Evolutionary conservation across 2,113 vertebrate genomes (phyloP).

Genomic region (Propithecus coquereli): DNA sequence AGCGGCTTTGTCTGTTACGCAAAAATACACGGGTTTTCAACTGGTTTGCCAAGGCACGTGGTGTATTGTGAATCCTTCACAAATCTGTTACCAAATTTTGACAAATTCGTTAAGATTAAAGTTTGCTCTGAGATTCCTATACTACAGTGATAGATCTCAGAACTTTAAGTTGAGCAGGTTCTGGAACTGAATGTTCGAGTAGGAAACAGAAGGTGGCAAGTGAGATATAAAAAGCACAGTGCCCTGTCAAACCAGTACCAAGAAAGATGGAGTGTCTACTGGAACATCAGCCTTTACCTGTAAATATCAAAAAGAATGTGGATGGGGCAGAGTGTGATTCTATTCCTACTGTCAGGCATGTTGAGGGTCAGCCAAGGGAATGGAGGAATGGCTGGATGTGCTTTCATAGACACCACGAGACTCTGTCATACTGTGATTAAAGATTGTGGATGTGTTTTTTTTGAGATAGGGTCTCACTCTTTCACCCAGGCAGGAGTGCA

Average conservation of each 20-base stretch:
- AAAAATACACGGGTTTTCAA: background rate
- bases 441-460: background rate
- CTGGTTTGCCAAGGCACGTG: background rate
- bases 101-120: background rate
- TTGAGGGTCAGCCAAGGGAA: background rate
- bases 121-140: background rate
- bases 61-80: background rate
- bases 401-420: background rate
- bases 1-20: background rate
- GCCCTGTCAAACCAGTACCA: background rate
- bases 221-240: background rate
- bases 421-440: background rate
- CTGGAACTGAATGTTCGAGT: background rate
- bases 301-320: background rate
- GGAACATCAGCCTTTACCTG: background rate
- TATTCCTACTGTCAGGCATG: background rate
- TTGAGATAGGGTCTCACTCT: too few relatives aligned
- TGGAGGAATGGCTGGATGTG: accelerated
- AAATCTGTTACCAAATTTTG: background rate
- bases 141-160: background rate
- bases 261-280: background rate
- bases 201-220: background rate
- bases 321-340: background rate
- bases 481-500: too few relatives aligned
- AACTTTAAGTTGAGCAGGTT: background rate